Conservation (phyloP, 2,113 vertebrate species). For the Laterallus jamaicensis region DNA sequence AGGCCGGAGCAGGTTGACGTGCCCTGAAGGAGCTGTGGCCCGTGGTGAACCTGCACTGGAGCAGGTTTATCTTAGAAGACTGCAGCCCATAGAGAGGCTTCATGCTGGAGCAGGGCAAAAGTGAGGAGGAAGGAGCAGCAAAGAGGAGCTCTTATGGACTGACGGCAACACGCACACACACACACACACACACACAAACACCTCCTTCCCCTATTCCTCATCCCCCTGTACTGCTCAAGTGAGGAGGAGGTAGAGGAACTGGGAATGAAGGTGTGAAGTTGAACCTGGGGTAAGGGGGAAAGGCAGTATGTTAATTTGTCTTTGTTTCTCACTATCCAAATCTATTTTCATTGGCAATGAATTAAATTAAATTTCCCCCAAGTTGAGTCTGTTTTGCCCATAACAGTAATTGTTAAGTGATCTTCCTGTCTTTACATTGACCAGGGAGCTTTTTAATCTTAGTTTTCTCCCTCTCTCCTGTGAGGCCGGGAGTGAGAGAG, state of each 20-base stretch:
- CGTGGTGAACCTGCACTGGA: not conserved
- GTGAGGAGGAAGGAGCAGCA: not conserved
- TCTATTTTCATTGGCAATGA: not conserved
- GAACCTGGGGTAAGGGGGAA: not conserved
- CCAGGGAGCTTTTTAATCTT: not conserved
- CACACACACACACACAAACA: too few species aligned
- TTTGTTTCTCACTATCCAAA: not conserved
- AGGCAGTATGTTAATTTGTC: not conserved
- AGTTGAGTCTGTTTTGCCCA: not conserved
- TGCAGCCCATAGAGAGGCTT: not conserved
- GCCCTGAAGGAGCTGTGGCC: not conserved
- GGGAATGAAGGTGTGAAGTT: not conserved
- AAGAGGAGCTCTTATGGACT: not conserved
- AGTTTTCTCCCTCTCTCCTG: not conserved
- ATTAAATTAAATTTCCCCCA: not conserved
- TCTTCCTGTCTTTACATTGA: not conserved
- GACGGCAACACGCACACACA: not conserved
- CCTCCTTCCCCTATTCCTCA: not conserved
- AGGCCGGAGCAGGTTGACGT: not conserved
- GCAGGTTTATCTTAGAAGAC: not conserved
- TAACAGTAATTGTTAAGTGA: not conserved
- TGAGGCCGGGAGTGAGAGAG: not conserved
- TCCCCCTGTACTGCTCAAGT: not conserved
- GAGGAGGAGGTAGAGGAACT: not conserved
- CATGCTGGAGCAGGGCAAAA: not conserved